Conservation (phyloP, 2,113 vertebrate genomes). For the Zosterops lateralis region DNA sequence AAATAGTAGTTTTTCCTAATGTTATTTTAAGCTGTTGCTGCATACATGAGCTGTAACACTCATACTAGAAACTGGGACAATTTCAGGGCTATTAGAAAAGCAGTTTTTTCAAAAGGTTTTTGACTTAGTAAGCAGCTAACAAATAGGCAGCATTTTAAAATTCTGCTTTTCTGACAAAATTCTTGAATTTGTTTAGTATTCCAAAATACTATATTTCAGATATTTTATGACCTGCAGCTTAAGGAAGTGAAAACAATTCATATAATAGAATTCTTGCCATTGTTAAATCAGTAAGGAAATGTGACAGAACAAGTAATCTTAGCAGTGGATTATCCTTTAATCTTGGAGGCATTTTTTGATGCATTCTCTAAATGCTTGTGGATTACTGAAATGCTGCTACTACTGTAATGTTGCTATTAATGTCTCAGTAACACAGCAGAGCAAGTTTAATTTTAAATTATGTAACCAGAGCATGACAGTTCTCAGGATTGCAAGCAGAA, state of each 20-base stretch:
- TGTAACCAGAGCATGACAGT: neutral
- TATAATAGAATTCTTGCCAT: neutral
- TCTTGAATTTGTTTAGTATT: neutral
- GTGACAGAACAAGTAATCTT: neutral
- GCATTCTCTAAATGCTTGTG: neutral
- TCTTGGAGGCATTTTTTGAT: neutral
- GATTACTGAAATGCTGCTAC: neutral
- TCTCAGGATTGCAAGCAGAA: neutral
- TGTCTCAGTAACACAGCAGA: neutral
- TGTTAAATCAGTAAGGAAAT: neutral
- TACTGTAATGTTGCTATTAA: neutral
- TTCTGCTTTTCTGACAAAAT: neutral
- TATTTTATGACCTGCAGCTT: neutral
- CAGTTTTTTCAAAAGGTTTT: neutral
- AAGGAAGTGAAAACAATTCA: neutral
- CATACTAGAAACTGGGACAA: neutral
- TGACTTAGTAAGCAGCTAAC: neutral
- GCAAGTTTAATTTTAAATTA: neutral
- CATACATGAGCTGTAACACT: rapidly evolving
- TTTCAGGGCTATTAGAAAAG: neutral
- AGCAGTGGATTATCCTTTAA: neutral
- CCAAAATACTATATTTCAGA: neutral
- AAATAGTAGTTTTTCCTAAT: neutral
- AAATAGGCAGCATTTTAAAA: neutral
- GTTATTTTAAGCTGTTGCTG: neutral